phyloP scores from a whole-genome alignment of 2,113 vertebrate genomes.

The Maccullochella peelii region DNA sequence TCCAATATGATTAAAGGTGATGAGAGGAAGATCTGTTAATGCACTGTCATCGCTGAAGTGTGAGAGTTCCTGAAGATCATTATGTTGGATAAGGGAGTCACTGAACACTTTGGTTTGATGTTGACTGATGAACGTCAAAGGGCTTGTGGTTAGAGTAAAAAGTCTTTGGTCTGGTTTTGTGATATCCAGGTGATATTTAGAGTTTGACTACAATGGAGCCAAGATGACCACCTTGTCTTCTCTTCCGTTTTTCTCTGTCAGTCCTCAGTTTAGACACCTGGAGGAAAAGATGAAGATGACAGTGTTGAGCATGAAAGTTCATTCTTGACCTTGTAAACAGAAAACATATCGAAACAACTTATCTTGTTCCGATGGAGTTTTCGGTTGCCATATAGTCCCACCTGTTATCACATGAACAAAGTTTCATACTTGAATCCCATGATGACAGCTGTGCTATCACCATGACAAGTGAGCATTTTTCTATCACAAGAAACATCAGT shows the following conservation, averaged over 20 bases:
- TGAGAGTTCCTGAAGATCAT: background rate
- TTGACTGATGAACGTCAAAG: background rate
- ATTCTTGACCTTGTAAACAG: background rate
- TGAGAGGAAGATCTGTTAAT: background rate
- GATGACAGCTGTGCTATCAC: background rate
- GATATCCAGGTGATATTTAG: background rate
- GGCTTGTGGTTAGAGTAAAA: background rate
- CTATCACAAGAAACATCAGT: background rate
- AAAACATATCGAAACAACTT: too few relatives aligned
- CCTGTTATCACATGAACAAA: background rate
- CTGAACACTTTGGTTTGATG: background rate
- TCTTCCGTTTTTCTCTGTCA: background rate
- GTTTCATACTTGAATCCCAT: background rate
- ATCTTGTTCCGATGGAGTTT: background rate
- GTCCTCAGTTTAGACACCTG: constrained; percentile 20
- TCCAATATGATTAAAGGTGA: constrained; percentile 9
- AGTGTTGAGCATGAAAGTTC: background rate
- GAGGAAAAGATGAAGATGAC: background rate
- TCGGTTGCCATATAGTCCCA: background rate
- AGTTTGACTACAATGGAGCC: background rate
- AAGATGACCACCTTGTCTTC: background rate
- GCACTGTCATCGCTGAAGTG: background rate
- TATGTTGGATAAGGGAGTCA: background rate
- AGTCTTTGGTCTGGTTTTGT: background rate
- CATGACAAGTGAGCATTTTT: background rate